phyloP scores from a whole-genome alignment of 2,797 vertebrate species.

The Microcaecilia unicolor region DNA sequence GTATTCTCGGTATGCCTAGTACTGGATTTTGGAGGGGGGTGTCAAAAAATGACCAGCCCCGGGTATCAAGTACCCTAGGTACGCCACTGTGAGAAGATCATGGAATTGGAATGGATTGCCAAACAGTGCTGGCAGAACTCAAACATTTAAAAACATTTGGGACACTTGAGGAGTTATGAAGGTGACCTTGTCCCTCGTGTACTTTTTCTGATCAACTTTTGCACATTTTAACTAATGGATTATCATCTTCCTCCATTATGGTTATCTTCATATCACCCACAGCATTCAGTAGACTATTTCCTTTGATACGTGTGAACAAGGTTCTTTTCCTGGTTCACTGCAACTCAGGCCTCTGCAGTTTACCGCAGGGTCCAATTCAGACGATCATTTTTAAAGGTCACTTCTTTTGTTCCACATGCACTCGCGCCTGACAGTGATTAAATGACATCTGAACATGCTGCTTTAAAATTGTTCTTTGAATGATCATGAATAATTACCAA shows the following conservation, averaged over 20 bases:
- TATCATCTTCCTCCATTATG: conserved; percentile 19
- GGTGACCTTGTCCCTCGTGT: not conserved
- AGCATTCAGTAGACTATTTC: conserved; percentile 38
- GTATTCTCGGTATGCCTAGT: no score
- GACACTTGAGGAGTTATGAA: no score
- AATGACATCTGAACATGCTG: conserved; percentile 43
- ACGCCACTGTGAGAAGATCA: no score
- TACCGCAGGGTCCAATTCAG: conserved; percentile 30
- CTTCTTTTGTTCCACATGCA: conserved; percentile 42
- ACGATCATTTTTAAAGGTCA: conserved; percentile 62
- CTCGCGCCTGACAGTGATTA: conserved; percentile 43
- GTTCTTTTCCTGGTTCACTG: conserved; percentile 24
- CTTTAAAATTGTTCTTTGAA: conserved; percentile 39
- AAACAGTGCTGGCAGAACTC: no score
- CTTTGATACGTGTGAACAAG: conserved; percentile 36
- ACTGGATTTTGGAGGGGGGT: no score
- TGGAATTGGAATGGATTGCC: no score
- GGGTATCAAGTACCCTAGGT: no score
- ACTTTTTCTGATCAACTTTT: not conserved
- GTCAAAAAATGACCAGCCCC: no score
- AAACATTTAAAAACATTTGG: no score
- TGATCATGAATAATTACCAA: conserved; percentile 46
- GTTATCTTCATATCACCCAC: conserved; percentile 15
- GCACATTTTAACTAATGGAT: not conserved
- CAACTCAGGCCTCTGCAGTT: conserved; percentile 26